Conservation (phyloP, 2,797 vertebrate genomes). For the Falco concolor region DNA sequence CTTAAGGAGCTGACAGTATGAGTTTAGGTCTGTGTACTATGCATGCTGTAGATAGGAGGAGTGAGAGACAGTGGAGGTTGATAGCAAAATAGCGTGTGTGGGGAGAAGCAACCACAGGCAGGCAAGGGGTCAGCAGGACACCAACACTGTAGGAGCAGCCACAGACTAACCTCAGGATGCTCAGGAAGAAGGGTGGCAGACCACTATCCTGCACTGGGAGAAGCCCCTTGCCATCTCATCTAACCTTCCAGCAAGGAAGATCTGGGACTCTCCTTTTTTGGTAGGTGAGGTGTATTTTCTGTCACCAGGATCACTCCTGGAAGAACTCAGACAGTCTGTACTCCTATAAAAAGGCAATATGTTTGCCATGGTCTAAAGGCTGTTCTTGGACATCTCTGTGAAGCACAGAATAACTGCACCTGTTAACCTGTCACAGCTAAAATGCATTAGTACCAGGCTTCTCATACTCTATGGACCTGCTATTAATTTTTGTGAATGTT, state of each 20-base stretch:
- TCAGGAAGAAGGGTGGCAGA: neutral
- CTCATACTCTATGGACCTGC: neutral
- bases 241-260: neutral
- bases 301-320: neutral
- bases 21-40: neutral
- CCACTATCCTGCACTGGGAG: neutral
- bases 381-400: neutral
- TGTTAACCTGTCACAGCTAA: neutral
- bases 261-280: neutral
- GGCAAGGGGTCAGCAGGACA: neutral
- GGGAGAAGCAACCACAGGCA: neutral
- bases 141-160: rapidly evolving
- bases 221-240: neutral
- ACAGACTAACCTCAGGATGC: neutral
- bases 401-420: neutral
- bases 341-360: neutral
- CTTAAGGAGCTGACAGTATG: neutral
- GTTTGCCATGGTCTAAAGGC: neutral
- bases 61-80: neutral
- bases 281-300: neutral
- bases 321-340: neutral
- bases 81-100: neutral
- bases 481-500: neutral
- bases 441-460: neutral
- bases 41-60: neutral